Percentiles rank a stretch among this genome's conserved stretches.
phyloP scores from a whole-genome alignment of 2,888 invertebrate species.

The Andrena flavipes region DNA sequence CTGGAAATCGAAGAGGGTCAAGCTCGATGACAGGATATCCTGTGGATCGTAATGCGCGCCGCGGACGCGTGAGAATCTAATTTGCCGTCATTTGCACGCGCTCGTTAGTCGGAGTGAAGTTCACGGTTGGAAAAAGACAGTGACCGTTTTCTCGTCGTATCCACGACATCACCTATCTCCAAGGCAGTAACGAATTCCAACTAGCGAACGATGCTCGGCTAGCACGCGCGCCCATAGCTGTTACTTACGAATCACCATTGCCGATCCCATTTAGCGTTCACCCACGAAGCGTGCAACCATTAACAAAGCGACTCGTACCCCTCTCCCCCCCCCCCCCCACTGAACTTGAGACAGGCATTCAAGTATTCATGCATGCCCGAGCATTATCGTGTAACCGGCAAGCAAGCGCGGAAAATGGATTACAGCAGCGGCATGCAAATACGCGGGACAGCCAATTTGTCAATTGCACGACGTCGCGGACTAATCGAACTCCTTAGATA shows the following conservation, averaged over 20 bases:
- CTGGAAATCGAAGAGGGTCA: conserved; percentile 62
- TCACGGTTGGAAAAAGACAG: conserved; percentile 47
- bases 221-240: too few species aligned
- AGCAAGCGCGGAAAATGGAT: not conserved
- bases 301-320: too few species aligned
- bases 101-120: conserved; percentile 35
- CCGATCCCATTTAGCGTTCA: too few species aligned
- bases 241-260: too few species aligned
- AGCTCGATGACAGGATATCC: conserved; percentile 60
- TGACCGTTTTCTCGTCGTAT: conserved; percentile 34
- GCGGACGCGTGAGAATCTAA: conserved; percentile 43
- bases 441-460: conserved; percentile 5
- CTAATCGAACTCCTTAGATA: conserved; percentile 20
- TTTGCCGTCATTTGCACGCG: conserved; percentile 19
- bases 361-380: too few species aligned
- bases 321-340: too few species aligned
- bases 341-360: too few species aligned
- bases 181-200: conserved; percentile 15
- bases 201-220: not conserved
- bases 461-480: conserved; percentile 11
- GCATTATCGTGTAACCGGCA: too few species aligned
- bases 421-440: not conserved
- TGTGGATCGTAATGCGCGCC: conserved; percentile 36
- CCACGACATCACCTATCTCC: not conserved
- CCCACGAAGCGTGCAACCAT: too few species aligned